Conservation (phyloP, 1,140 invertebrate genomes). For the Argopecten irradians region DNA sequence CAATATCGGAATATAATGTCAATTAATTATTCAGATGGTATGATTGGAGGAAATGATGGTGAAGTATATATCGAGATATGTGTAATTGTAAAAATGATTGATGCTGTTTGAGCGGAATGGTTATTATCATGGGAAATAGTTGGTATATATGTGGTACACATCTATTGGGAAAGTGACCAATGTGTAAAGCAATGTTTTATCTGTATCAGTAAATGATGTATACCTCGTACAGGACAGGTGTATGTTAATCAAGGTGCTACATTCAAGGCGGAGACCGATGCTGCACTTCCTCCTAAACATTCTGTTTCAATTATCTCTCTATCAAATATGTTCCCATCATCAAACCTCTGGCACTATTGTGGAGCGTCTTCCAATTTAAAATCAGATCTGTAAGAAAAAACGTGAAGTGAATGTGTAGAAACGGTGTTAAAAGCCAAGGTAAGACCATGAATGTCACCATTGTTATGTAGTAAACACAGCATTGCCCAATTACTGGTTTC, state of each 20-base stretch:
- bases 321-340: neutral
- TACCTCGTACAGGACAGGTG: neutral
- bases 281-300: neutral
- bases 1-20: too few relatives aligned
- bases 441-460: conserved; percentile 2
- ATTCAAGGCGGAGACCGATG: neutral
- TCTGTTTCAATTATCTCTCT: neutral
- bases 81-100: neutral
- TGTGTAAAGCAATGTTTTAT: neutral
- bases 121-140: too few relatives aligned
- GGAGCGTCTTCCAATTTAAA: conserved; percentile 1
- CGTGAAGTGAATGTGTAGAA: neutral
- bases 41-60: too few relatives aligned
- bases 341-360: neutral
- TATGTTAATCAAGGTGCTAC: neutral
- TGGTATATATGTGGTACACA: too few relatives aligned
- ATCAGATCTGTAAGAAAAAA: conserved; percentile 8
- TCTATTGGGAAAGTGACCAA: too few relatives aligned
- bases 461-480: neutral
- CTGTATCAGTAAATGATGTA: too few relatives aligned
- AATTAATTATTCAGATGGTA: too few relatives aligned
- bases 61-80: neutral
- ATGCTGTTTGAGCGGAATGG: too few relatives aligned
- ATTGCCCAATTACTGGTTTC: neutral
- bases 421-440: neutral